Evolutionary conservation across 2,113 vertebrate species (phyloP).

Genomic region (Corythaeola cristata): DNA sequence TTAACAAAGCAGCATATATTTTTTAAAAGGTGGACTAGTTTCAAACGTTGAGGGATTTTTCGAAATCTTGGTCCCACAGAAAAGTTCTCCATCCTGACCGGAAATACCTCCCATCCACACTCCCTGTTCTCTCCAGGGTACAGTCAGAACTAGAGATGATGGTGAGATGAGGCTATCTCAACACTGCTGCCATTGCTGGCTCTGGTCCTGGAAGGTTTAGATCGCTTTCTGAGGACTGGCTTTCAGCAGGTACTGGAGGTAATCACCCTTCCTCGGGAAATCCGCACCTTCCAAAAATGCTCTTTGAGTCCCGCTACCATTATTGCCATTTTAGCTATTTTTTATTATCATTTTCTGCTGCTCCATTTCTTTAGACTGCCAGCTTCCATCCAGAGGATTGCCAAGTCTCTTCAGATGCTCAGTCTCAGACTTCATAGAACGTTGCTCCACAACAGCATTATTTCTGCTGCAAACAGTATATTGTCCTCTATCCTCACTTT

Average conservation of each 20-base stretch:
- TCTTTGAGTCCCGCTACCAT: not conserved
- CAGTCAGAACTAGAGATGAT: not conserved
- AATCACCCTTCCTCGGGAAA: not conserved
- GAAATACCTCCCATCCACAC: not conserved
- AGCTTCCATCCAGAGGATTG: not conserved
- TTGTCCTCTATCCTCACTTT: not conserved
- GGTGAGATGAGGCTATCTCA: not conserved
- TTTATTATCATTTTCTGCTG: not conserved
- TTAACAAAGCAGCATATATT: slow-evolving; percentile 45
- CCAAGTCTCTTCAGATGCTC: not conserved
- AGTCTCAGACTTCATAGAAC: not conserved
- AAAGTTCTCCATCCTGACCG: not conserved
- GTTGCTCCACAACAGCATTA: not conserved
- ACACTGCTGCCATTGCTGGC: not conserved
- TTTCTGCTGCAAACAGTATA: not conserved
- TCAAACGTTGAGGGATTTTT: not conserved
- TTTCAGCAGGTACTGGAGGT: not conserved
- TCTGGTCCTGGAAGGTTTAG: not conserved
- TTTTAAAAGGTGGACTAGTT: slow-evolving; percentile 19
- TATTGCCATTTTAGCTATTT: not conserved
- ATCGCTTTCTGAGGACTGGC: not conserved
- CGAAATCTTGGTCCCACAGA: not conserved
- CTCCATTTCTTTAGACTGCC: not conserved
- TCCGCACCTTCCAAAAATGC: not conserved
- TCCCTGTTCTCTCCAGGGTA: not conserved